Conservation (phyloP, 1,140 invertebrate species). For the Glomeris maerens region DNA sequence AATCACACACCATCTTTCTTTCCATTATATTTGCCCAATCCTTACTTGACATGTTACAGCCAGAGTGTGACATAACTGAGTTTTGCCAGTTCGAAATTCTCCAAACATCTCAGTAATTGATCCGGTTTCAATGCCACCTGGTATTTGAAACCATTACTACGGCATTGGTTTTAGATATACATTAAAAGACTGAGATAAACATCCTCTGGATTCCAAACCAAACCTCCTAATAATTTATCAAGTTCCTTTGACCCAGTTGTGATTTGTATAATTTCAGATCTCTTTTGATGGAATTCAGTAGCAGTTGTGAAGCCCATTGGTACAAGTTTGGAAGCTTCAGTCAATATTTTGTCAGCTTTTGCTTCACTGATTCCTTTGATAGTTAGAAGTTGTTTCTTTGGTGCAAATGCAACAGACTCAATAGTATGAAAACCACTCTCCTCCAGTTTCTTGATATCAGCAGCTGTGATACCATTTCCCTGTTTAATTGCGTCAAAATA, state of each 20-base stretch:
- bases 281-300: slow-evolving; percentile 84
- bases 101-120: slow-evolving; percentile 99
- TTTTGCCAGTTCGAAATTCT: slow-evolving; percentile 96
- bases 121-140: slow-evolving; percentile 96
- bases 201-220: not conserved
- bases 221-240: slow-evolving; percentile 61
- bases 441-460: slow-evolving; percentile 85
- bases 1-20: too few relatives aligned
- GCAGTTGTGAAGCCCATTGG: slow-evolving; percentile 97
- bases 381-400: slow-evolving; percentile 72
- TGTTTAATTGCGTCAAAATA: slow-evolving; percentile 19
- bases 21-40: too few relatives aligned
- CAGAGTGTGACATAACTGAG: slow-evolving; percentile 91
- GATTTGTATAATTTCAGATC: slow-evolving; percentile 72
- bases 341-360: slow-evolving; percentile 91
- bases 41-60: slow-evolving; percentile 92
- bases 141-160: slow-evolving; percentile 21
- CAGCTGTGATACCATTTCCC: slow-evolving; percentile 59
- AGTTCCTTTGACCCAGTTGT: slow-evolving; percentile 65
- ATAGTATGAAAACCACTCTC: slow-evolving; percentile 90
- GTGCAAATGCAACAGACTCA: slow-evolving; percentile 85
- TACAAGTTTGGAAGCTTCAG: slow-evolving; percentile 81
- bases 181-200: not conserved
- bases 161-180: not conserved
- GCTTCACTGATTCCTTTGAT: slow-evolving; percentile 96